phyloP scores from a whole-genome alignment of 2,888 invertebrate species.

The Pollenia labialis region DNA sequence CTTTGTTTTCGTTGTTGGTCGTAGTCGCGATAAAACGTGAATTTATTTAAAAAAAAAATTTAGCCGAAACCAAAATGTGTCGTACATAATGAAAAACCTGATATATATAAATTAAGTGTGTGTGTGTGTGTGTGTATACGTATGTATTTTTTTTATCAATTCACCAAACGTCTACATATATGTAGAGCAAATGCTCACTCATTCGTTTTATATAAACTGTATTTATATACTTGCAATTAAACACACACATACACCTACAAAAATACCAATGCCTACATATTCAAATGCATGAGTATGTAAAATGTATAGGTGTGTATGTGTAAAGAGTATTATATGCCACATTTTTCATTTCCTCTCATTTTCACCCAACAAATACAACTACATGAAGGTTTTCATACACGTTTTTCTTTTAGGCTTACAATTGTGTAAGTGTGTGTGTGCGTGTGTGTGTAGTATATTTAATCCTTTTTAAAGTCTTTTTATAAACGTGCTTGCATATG shows the following conservation, averaged over 20 bases:
- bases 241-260: background rate
- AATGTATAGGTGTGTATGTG: background rate
- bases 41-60: no score
- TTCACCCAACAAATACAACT: conserved; percentile 37
- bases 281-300: conserved; percentile 1
- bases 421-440: background rate
- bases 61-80: no score
- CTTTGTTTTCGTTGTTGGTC: no score
- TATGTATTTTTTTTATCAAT: conserved; percentile 35
- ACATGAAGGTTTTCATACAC: background rate
- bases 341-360: conserved; percentile 66
- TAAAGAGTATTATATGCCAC: conserved; percentile 39
- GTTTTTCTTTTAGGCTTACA: conserved; percentile 3
- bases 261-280: background rate
- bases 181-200: conserved; percentile 34
- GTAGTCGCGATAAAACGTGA: no score
- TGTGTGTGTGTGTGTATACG: background rate
- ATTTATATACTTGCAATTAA: conserved; percentile 17
- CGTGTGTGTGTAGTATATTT: conserved; percentile 31
- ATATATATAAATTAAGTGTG: background rate
- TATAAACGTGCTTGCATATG: background rate
- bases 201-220: conserved; percentile 37
- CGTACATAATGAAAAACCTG: no score
- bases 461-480: conserved; percentile 61
- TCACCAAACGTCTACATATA: conserved; percentile 30